Conservation (phyloP, 1,140 invertebrate species). For the Halyomorpha halys region DNA sequence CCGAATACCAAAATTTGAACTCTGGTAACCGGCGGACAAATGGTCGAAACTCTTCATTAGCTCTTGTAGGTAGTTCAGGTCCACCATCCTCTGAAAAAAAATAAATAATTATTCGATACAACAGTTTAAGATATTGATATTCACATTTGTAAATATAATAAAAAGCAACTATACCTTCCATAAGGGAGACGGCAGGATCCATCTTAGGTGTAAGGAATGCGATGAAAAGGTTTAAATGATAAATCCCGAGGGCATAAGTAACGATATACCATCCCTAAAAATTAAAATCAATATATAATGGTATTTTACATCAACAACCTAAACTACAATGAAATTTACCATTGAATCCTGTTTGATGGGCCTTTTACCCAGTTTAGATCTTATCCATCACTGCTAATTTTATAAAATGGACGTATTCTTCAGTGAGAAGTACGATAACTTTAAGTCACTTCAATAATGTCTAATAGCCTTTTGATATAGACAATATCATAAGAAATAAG, state of each 20-base stretch:
- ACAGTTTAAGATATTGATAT: background rate
- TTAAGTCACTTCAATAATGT: no score
- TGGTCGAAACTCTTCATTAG: conserved; percentile 95
- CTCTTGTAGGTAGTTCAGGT: conserved; percentile 84
- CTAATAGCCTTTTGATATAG: no score
- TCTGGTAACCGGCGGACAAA: conserved; percentile 96
- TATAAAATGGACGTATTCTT: no score
- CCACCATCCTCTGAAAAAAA: conserved; percentile 59
- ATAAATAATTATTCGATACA: background rate
- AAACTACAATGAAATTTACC: no score
- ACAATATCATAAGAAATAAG: no score
- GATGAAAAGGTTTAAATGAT: conserved; percentile 98
- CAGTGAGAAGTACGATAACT: no score
- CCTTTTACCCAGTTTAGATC: no score
- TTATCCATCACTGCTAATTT: no score
- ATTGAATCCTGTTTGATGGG: no score
- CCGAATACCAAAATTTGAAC: conserved; percentile 99
- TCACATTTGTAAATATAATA: background rate
- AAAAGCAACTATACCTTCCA: background rate
- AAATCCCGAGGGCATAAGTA: conserved; percentile 96
- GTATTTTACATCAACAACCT: no score
- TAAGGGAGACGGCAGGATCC: conserved; percentile 61
- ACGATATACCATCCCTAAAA: conserved; percentile 98
- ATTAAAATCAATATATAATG: conserved; percentile 30
- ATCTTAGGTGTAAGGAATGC: conserved; percentile 99